Evolutionary conservation across 2,113 vertebrate species (phyloP).

Genomic region (Campylomormyrus numenius): DNA sequence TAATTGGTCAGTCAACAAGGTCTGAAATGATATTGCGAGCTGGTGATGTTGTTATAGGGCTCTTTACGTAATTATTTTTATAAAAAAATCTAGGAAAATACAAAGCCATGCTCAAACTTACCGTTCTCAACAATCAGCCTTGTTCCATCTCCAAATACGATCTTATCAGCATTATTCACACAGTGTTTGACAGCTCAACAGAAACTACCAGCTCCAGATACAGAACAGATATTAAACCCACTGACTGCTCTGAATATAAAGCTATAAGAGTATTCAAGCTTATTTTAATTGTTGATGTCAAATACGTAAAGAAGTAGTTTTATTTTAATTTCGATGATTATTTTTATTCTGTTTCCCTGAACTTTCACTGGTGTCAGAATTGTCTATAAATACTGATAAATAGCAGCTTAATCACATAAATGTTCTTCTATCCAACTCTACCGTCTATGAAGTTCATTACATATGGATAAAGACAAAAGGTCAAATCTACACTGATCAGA

Average conservation of each 20-base stretch:
- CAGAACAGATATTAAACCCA: background rate
- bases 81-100: background rate
- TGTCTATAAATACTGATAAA: background rate
- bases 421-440: background rate
- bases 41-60: background rate
- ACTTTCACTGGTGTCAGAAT: background rate
- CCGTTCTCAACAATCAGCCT: background rate
- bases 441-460: background rate
- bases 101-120: background rate
- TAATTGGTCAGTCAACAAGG: background rate
- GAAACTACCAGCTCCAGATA: background rate
- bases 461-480: background rate
- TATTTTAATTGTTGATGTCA: background rate
- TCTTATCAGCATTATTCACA: background rate
- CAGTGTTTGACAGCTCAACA: background rate
- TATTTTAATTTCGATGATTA: background rate
- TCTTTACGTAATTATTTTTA: background rate
- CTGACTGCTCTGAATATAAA: background rate
- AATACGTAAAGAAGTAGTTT: background rate
- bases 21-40: background rate
- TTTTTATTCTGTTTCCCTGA: background rate
- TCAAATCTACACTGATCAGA: background rate
- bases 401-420: background rate
- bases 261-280: background rate
- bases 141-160: slow-evolving; percentile 14